Conservation (phyloP, 2,888 invertebrate genomes). For the Ashinkailepas kermadecensis region DNA sequence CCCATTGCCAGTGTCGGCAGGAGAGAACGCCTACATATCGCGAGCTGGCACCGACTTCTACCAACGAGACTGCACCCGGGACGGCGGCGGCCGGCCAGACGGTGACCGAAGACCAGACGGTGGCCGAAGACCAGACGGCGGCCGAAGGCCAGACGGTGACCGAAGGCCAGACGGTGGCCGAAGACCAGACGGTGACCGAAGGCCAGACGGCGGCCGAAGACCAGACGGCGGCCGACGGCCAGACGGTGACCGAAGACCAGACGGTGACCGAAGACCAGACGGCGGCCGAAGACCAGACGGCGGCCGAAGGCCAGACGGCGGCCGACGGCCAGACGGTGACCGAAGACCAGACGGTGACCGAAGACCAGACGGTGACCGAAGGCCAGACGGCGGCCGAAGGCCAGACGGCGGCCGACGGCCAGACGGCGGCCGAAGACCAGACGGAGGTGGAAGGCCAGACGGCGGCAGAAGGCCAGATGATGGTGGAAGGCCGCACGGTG, state of each 20-base stretch:
- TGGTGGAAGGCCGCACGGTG: conserved; percentile 13
- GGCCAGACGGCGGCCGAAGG: no score
- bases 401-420: no score
- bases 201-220: background rate
- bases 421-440: no score
- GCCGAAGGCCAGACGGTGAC: background rate
- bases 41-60: conserved; percentile 36
- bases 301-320: background rate
- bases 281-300: background rate
- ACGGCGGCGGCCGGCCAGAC: background rate
- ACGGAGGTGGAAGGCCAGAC: no score
- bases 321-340: conserved; percentile 13
- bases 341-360: conserved; percentile 2
- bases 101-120: background rate
- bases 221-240: background rate
- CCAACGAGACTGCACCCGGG: conserved; percentile 3
- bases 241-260: background rate
- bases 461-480: conserved; percentile 22
- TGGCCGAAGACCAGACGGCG: conserved; percentile 5
- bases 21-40: conserved; percentile 39
- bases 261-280: conserved; percentile 14
- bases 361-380: no score
- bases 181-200: background rate
- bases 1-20: conserved; percentile 31
- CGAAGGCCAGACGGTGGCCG: conserved; percentile 7